A percentile compares a stretch with the other conserved stretches of the same genome.
These are phyloP conservation scores for Syrista parreyssii DNA, from an alignment of 2,888 invertebrate genomes.

Conservation along the genomic window DNA sequence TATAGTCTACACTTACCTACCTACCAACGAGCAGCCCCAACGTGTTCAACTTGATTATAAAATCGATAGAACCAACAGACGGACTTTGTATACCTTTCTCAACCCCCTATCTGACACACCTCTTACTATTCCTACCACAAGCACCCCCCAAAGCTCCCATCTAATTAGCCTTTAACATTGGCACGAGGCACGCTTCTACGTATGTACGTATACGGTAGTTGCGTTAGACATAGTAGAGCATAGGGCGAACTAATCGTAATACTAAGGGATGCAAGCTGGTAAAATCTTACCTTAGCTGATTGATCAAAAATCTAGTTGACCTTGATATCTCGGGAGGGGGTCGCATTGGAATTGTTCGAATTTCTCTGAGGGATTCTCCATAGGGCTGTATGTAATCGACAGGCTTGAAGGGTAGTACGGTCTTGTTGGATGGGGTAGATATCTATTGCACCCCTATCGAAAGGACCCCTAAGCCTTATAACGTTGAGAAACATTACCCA, in stretches of 20 bases:
- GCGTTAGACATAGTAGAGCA: not conserved
- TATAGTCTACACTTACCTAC: not conserved
- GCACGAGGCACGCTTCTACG: not conserved
- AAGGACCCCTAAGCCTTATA: constrained; percentile 2
- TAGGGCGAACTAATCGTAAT: not conserved
- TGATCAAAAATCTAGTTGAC: not conserved
- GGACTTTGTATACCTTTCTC: not conserved
- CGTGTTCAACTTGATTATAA: constrained; percentile 23
- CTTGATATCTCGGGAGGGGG: not conserved
- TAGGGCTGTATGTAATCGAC: too few relatives aligned
- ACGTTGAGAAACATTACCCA: constrained; percentile 34
- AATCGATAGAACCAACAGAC: constrained; percentile 20
- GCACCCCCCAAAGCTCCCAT: not conserved
- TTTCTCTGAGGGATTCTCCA: not conserved
- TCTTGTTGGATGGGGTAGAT: not conserved
- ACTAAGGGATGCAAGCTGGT: not conserved
- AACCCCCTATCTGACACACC: not conserved
- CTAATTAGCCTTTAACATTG: not conserved
- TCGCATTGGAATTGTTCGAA: not conserved
- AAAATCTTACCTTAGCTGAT: not conserved
- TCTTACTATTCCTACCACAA: not conserved
- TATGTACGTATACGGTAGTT: not conserved
- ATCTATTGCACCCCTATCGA: not conserved
- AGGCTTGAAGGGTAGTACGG: not conserved
- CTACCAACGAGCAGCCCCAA: not conserved